Evolutionary conservation across 2,113 vertebrate genomes (phyloP).

Genomic region (Oryzias melastigma): DNA sequence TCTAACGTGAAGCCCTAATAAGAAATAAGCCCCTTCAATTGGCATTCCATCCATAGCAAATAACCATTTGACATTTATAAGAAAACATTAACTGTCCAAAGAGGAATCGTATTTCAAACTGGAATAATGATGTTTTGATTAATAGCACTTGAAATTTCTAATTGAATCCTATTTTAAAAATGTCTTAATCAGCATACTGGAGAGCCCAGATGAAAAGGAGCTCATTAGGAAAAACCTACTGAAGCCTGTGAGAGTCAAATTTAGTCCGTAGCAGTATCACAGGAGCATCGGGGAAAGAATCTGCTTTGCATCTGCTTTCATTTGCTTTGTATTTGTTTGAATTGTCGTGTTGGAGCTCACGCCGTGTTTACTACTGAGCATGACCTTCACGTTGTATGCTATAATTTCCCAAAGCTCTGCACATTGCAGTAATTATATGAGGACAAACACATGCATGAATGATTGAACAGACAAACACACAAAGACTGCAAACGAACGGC

Average conservation of each 20-base stretch:
- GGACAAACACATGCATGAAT: slow-evolving; percentile 44
- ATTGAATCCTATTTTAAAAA: no score
- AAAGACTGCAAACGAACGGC: background rate
- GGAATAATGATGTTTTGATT: no score
- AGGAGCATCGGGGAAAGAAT: background rate
- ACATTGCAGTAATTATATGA: slow-evolving; percentile 46
- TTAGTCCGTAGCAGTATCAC: background rate
- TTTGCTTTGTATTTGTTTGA: slow-evolving; percentile 19
- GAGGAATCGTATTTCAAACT: no score
- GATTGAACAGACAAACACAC: slow-evolving; percentile 37
- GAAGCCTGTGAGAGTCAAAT: background rate
- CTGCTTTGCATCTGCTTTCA: slow-evolving; percentile 5
- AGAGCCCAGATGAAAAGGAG: background rate
- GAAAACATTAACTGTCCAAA: no score
- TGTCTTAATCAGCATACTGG: no score
- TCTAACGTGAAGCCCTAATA: no score
- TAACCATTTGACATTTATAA: no score
- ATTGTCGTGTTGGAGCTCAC: slow-evolving; percentile 36
- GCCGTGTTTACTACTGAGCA: slow-evolving; percentile 27
- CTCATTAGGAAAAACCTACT: background rate
- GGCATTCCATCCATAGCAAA: no score
- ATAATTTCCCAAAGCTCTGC: slow-evolving; percentile 53
- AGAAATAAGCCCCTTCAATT: no score
- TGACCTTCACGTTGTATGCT: slow-evolving; percentile 48
- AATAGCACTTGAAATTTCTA: no score